Percentiles rank a stretch among this genome's conserved stretches.
phyloP scores from a whole-genome alignment of 2,888 invertebrate species.

The Chrysina gloriosa region DNA sequence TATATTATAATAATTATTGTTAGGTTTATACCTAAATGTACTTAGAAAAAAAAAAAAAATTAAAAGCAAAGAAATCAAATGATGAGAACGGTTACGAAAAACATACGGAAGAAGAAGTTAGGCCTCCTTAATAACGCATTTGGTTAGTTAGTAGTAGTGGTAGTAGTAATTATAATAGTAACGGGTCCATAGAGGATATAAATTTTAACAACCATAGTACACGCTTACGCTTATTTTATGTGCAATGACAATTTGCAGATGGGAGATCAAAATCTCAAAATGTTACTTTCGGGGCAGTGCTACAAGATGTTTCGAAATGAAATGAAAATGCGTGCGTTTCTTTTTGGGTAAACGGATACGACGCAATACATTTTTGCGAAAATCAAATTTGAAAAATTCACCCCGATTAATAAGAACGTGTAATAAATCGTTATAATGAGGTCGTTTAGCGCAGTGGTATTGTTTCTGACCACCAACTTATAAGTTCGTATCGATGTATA shows the following conservation, averaged over 20 bases:
- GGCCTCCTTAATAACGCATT: too few relatives aligned
- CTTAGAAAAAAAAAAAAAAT: not conserved
- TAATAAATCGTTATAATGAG: too few relatives aligned
- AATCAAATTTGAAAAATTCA: too few relatives aligned
- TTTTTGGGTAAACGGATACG: too few relatives aligned
- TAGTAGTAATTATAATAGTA: not conserved
- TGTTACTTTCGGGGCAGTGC: not conserved
- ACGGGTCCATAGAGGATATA: constrained; percentile 13
- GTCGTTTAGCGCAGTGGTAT: too few relatives aligned
- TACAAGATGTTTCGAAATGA: not conserved
- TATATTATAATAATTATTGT: constrained; percentile 21
- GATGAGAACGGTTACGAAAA: not conserved
- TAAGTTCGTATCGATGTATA: too few relatives aligned
- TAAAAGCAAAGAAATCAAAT: not conserved
- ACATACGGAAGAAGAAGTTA: too few relatives aligned
- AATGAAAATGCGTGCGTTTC: too few relatives aligned
- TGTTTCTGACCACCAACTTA: too few relatives aligned
- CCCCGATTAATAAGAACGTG: too few relatives aligned
- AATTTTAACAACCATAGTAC: constrained; percentile 10
- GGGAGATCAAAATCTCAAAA: constrained; percentile 57
- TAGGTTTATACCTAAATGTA: not conserved
- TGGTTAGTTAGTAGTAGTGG: not conserved
- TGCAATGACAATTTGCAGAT: constrained; percentile 52
- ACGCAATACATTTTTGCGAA: too few relatives aligned
- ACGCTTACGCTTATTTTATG: constrained; percentile 5